These are phyloP conservation scores for Papilio glaucus DNA, from an alignment of 1,140 invertebrate genomes.

Conservation along the genomic window DNA sequence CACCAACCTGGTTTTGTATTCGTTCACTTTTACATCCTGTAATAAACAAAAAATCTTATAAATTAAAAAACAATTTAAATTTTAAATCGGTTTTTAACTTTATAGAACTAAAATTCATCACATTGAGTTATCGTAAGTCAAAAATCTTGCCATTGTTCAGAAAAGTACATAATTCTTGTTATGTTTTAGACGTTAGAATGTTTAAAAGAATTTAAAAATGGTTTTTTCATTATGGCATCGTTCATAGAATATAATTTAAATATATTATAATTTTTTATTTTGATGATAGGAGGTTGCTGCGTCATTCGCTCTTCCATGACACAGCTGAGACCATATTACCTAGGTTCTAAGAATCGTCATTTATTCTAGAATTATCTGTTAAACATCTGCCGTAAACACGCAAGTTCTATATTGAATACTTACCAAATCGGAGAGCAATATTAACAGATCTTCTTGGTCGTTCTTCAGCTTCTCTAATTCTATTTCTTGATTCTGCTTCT, in stretches of 20 bases:
- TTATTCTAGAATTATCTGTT: neutral
- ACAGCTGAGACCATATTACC: no score
- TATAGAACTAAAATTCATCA: neutral
- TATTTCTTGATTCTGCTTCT: conserved; percentile 44
- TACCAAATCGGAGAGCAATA: conserved; percentile 90
- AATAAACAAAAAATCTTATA: conserved; percentile 36
- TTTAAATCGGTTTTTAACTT: neutral
- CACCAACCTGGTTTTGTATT: conserved; percentile 88
- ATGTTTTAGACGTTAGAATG: no score
- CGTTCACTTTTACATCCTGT: conserved; percentile 89
- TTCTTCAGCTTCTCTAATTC: conserved; percentile 90
- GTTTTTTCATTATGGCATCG: no score
- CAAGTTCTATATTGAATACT: conserved; percentile 35
- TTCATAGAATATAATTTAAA: no score
- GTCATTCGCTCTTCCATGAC: no score
- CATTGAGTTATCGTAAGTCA: no score
- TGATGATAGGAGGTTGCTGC: no score
- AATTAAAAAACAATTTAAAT: neutral
- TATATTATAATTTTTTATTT: no score
- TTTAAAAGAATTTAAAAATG: no score
- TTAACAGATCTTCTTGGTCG: conserved; percentile 95
- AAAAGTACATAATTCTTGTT: no score
- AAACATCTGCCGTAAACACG: no score
- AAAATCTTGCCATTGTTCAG: no score
- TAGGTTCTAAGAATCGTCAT: neutral